phyloP scores from a whole-genome alignment of 2,113 vertebrate genomes.

The Pongo abelii region DNA sequence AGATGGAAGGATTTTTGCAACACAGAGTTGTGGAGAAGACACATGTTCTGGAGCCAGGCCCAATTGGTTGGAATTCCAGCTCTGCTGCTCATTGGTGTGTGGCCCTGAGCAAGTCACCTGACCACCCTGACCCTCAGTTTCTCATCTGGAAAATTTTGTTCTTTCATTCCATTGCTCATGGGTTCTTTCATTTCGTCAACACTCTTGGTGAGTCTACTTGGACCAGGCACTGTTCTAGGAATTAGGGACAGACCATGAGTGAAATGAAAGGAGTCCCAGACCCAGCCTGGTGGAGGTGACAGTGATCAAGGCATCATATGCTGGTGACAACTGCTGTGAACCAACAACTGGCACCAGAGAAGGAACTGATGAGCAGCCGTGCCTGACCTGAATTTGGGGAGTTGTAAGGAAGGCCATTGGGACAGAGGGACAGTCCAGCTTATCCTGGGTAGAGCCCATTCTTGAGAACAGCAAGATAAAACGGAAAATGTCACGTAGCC shows the following conservation, averaged over 20 bases:
- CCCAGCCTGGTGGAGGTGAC: not conserved
- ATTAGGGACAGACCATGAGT: rapidly evolving
- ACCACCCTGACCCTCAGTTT: not conserved
- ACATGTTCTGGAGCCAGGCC: not conserved
- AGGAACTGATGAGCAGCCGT: rapidly evolving
- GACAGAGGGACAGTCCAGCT: not conserved
- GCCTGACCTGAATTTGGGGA: not conserved
- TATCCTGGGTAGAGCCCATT: not conserved
- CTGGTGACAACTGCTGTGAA: not conserved
- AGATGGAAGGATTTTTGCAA: not conserved
- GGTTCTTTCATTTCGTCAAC: not conserved
- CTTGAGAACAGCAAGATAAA: not conserved
- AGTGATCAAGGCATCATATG: rapidly evolving
- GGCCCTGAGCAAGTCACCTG: too few species aligned
- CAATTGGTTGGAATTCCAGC: not conserved
- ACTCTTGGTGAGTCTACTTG: not conserved
- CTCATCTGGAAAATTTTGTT: not conserved
- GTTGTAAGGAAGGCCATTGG: rapidly evolving
- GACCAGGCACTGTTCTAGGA: not conserved
- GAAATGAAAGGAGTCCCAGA: not conserved
- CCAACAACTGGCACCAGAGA: rapidly evolving
- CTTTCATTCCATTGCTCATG: rapidly evolving
- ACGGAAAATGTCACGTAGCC: not conserved
- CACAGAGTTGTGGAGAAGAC: not conserved
- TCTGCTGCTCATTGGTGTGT: not conserved